Evolutionary conservation across 2,113 vertebrate genomes (phyloP), one percentile per base, ranked within the genome.

Genomic region (Caloenas nicobarica): DNA sequence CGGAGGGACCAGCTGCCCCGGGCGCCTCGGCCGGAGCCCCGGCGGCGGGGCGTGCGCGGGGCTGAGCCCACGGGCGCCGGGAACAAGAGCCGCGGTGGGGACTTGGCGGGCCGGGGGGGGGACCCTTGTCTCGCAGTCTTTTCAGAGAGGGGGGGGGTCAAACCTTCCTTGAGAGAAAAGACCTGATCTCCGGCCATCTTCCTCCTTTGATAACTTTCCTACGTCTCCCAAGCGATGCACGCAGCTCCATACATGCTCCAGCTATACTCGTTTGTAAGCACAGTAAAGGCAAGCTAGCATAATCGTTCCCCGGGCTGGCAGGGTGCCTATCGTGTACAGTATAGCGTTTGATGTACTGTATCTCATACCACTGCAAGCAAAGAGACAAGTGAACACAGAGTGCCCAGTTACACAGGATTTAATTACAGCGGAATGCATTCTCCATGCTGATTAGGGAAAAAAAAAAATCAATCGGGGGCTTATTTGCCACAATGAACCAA

Each of bases 401-500:
- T 74, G 81, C 86, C 86, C 81, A 29, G 82, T 91, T 95, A 88
- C 89, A 57, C 51, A 2, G 85, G 86, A 96, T 97, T 97, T 97
- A 97, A 97, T 97, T 97, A 95, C 89, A 89, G 79, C 16, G 54
- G 81, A 95, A 86, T 90, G 88, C 81, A 92, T 93, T 95, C 94
- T 97, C 86, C 94, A 85, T 90, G 85, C 90, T 81, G 91, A 95
- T 97, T 96, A 91, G 88, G 88, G 94, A 54, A 44, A 46, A 85
- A 95, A 60, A 85, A 94, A 96, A 97, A 98, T 90, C 89, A 95
- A 77, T 94, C 86, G 79, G 44, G 64, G 81, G 79, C 82, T 97
- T 96, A 92, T 96, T 94, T 96, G 84, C 62, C 83, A 90, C 95
- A 97, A 95, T 89, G 95, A 96, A 89, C 91, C 95, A 92, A 94